phyloP scores from a whole-genome alignment of 2,113 vertebrate species.

The Thermophis baileyi region DNA sequence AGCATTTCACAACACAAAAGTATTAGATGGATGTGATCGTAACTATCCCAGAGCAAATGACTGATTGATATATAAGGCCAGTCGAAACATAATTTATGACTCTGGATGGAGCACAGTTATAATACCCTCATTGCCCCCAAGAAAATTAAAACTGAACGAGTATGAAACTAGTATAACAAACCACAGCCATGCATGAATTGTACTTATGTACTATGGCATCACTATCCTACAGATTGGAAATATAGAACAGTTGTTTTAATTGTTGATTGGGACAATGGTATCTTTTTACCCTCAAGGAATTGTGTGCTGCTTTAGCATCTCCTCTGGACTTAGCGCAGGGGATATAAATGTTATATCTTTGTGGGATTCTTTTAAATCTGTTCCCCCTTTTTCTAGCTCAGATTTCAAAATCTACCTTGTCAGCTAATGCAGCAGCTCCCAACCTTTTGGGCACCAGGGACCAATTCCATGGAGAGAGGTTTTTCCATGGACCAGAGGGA shows the following conservation, averaged over 20 bases:
- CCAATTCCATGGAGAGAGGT: no score
- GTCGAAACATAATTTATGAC: not conserved
- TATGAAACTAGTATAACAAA: not conserved
- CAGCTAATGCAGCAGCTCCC: not conserved
- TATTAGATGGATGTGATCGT: slow-evolving; percentile 18
- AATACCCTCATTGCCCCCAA: not conserved
- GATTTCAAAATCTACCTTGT: not conserved
- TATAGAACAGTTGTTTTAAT: not conserved
- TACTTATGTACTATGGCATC: slow-evolving; percentile 19
- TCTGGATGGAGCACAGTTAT: not conserved
- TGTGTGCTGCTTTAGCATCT: not conserved
- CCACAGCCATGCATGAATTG: not conserved
- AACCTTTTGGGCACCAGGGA: no score
- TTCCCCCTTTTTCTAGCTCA: not conserved
- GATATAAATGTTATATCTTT: not conserved
- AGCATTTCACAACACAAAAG: slow-evolving; percentile 39
- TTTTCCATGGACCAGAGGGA: no score
- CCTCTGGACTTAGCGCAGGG: not conserved
- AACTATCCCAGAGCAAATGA: not conserved
- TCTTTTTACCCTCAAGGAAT: slow-evolving; percentile 2
- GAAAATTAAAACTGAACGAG: not conserved
- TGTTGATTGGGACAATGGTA: not conserved
- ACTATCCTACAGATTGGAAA: slow-evolving; percentile 26
- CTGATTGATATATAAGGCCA: not conserved
- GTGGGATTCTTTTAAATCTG: not conserved